phyloP scores from a whole-genome alignment of 2,113 vertebrate species.

The Beaufortia kweichowensis region DNA sequence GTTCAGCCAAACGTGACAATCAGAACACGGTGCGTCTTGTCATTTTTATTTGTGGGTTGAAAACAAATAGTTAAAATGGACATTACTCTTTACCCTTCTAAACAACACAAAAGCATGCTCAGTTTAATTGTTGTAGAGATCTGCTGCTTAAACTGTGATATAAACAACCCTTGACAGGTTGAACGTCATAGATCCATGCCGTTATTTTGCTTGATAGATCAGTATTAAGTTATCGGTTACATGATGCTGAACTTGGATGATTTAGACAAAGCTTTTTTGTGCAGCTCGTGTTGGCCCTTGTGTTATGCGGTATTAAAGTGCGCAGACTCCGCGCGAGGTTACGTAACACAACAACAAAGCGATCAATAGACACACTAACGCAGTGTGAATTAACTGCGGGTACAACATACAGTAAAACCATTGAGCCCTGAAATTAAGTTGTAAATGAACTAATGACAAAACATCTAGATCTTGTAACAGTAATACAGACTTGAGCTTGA shows the following conservation, averaged over 20 bases:
- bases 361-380: not conserved
- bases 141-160: not conserved
- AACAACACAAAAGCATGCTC: not conserved
- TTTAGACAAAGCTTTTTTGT: not conserved
- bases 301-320: conserved; percentile 36
- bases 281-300: not conserved
- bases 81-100: too few species aligned
- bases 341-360: conserved; percentile 37
- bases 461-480: not conserved
- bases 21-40: not conserved
- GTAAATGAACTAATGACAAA: not conserved
- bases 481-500: too few species aligned
- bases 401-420: not conserved
- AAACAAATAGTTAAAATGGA: not conserved
- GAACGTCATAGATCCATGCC: not conserved
- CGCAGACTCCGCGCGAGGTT: conserved; percentile 44
- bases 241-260: not conserved
- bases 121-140: too few species aligned
- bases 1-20: not conserved
- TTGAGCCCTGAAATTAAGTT: not conserved
- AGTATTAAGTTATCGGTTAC: not conserved
- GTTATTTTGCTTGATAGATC: not conserved
- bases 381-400: not conserved
- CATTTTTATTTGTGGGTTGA: not conserved
- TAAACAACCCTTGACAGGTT: not conserved